Base-by-base conservation (phyloP, 1,140 invertebrate species). In the Drosophila bocki region DNA sequence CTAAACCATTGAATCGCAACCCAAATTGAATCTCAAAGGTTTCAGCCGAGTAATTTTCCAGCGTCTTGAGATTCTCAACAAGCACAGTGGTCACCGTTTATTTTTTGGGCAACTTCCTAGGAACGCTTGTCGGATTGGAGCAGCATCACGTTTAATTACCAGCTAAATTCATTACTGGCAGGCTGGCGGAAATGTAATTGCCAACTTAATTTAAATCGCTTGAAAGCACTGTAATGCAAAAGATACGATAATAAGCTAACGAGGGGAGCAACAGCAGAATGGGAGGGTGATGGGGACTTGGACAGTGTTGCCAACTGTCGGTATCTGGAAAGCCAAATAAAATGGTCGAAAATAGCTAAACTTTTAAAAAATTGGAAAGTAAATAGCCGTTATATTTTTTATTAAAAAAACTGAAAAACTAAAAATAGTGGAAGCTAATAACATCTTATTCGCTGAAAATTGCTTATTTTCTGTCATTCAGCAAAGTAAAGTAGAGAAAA, bases 181-280 rank as follows among this genome's bases (percentile, higher is more conserved):
- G 29, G 29, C 51, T 17, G 29, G 32, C 35, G 67, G 45, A 71
- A 50, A 72, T 72, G 67, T 72, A 72, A 71, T 72, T 71, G 44
- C 44, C 44, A 72, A 72, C 68, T 72, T 50, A 72, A 72, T 72
- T 72, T 72, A 72, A 72, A 72, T 59, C 54, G 53, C 29, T 41
- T 48, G 53, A 12, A 45, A 19, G 44, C 44, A 50, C 37, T 72
- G 69, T 59, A 72, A 69, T 69, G 47, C 47, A 45, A 54, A 67
- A 60, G 64, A 72, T 72, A 72, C 69, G 50, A 70, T 70, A 72
- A 70, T 71, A 70, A 57, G 60, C 35, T 39, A 54, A 54, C 53
- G 53, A 54, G 53, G 51, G 19, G 29, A 32, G 48, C 15, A 12
- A 26, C 48, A n/a, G 48, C 26, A 22, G 33, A 37, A 22, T 15